Evolutionary conservation across 2,113 vertebrate species (phyloP), one percentile per base, ranked within the genome.

Genomic region (Pteropus alecto): DNA sequence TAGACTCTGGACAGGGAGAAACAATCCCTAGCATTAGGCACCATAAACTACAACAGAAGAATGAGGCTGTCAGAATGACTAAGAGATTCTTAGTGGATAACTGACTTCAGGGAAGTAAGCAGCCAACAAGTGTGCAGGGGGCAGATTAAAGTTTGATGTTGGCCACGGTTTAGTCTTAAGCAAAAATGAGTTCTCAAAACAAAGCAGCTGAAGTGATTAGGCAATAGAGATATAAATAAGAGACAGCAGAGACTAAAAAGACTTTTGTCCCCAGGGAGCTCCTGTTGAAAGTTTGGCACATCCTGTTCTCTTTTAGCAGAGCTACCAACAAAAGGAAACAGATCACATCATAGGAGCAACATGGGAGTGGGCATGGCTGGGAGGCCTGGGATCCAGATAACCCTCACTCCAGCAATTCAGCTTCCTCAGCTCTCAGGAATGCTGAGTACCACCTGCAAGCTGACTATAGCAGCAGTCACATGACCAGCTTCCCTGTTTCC

Each of bases 141-240:
- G 38, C 63, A 96, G 38, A 84, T 87, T 87, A 33, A 48, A 95
- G 68, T 97, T 96, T 89, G 5, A 84, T 93, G 76, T 94, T 95
- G 93, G 60, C 61, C 67, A 73, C 51, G 21, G 82, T 79, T 96
- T 87, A 78, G 89, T 94, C 71, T 97, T 86, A 94, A 95, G 74
- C 28, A 78, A 92, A 98, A 92, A 65, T 84, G 79, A 74, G 41
- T 81, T 98, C 74, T 93, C 78, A 97, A 54, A 98, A 97, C 56
- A 93, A 96, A 61, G 71, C 79, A 90, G 78, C 41, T 92, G 90
- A 96, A 96, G 68, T 95, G 89, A 96, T 85, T 89, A 94, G 35
- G n/a, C 58, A 93, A 87, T 85, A 82, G 61, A 96, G 43, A 85
- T 90, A 87, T 3, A 93, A 97, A 83, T 24, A 95, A 97, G 65